Percentiles rank a stretch among this genome's conserved stretches.
Conservation (phyloP, 2,113 vertebrate genomes). For the Megaptera novaeangliae region DNA sequence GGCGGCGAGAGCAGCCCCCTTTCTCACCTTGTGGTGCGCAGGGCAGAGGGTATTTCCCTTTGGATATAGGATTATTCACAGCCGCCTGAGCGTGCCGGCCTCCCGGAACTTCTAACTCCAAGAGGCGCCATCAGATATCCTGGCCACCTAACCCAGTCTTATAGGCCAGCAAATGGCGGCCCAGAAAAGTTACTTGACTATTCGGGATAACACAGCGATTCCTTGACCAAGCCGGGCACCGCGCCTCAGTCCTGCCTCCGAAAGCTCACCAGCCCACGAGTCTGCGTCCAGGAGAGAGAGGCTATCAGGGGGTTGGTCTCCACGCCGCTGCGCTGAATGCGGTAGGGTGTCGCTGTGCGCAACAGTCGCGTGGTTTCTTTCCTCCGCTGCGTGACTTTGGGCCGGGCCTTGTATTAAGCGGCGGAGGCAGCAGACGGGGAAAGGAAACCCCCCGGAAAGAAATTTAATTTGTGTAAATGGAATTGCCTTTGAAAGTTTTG, state of each 20-base stretch:
- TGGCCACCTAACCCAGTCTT: neutral
- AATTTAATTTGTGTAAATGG: neutral
- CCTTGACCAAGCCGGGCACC: accelerated
- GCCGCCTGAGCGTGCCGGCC: accelerated
- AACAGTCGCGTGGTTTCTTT: neutral
- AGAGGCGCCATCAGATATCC: neutral
- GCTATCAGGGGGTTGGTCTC: neutral
- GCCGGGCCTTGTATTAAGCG: neutral
- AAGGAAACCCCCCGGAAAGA: neutral
- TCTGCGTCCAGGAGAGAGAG: neutral
- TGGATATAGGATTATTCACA: neutral
- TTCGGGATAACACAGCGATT: neutral
- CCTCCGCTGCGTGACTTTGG: neutral
- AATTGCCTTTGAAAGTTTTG: slow-evolving; percentile 20
- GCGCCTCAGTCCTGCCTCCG: neutral
- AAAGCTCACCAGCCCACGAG: neutral
- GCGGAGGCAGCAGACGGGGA: neutral
- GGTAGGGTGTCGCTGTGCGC: accelerated
- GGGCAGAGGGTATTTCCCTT: neutral
- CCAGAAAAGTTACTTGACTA: neutral
- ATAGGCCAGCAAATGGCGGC: neutral
- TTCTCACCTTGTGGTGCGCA: accelerated
- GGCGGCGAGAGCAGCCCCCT: neutral
- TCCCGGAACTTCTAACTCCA: neutral
- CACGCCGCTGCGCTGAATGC: accelerated